Evolutionary conservation across 2,113 vertebrate species (phyloP).

Genomic region (Nicator chloris): DNA sequence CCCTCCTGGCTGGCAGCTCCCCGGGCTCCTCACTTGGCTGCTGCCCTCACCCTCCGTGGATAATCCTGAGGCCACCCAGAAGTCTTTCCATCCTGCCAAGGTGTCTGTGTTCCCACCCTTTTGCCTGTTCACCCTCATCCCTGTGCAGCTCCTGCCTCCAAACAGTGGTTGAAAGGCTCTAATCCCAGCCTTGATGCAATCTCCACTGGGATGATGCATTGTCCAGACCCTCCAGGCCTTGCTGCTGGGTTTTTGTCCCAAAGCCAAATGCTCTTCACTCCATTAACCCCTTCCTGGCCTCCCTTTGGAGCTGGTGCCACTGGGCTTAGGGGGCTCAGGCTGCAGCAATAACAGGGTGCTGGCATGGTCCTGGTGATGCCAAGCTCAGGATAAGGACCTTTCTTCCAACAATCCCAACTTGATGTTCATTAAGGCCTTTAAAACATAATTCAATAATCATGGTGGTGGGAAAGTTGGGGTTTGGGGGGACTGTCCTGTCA

Average conservation of each 20-base stretch:
- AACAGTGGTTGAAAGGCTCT: neutral
- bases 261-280: neutral
- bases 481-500: neutral
- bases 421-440: neutral
- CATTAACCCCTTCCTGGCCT: neutral
- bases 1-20: neutral
- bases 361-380: neutral
- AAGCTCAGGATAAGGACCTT: neutral
- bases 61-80: neutral
- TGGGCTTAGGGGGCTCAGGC: neutral
- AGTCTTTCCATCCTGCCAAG: neutral
- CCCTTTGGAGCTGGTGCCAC: neutral
- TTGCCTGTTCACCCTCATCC: neutral
- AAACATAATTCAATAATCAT: neutral
- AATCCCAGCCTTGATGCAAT: neutral
- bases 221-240: neutral
- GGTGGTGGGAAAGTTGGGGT: neutral
- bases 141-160: neutral
- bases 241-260: neutral
- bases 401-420: neutral
- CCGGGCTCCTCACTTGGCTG: neutral
- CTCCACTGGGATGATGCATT: neutral
- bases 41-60: neutral
- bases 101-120: neutral
- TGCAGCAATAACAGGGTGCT: neutral